These are phyloP conservation scores for Montipora capricornis DNA, from an alignment of 64 coral and sea anemone species.

Conservation along the genomic window DNA sequence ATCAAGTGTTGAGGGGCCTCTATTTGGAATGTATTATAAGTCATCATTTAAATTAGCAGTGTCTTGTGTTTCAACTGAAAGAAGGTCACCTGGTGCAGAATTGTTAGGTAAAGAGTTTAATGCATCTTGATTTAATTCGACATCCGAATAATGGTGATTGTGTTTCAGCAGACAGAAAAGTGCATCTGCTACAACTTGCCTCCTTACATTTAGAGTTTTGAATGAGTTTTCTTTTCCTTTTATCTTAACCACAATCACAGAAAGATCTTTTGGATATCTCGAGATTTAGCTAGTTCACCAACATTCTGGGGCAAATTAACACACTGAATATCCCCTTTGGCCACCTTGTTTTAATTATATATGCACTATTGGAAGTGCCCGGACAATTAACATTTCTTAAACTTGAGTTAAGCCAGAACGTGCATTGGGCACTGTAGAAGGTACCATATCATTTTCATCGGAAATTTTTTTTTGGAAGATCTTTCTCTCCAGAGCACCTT, in stretches of 20 bases:
- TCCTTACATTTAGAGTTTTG: constrained; percentile 27
- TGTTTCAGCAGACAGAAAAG: constrained; percentile 17
- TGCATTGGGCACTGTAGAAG: constrained; percentile 16
- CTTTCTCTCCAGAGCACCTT: not conserved
- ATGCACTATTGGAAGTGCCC: constrained; percentile 38
- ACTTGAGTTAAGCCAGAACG: constrained; percentile 37
- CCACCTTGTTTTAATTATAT: constrained; percentile 56
- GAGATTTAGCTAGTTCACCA: constrained; percentile 30
- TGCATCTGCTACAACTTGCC: constrained; percentile 35
- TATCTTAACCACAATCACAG: constrained; percentile 49
- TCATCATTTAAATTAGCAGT: constrained; percentile 13
- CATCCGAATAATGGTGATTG: constrained; percentile 38
- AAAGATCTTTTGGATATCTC: constrained; percentile 10
- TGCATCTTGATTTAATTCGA: constrained; percentile 12
- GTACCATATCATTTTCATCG: constrained; percentile 55
- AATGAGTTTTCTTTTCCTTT: constrained; percentile 47
- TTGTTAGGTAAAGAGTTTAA: constrained; percentile 38
- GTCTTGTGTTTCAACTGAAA: constrained; percentile 4
- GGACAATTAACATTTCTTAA: constrained; percentile 66
- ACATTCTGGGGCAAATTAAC: constrained; percentile 54
- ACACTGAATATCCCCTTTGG: constrained; percentile 60
- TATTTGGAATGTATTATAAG: constrained; percentile 7
- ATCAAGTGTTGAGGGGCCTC: constrained; percentile 19
- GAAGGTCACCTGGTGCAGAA: not conserved
- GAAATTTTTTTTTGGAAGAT: constrained; percentile 46